Conservation (phyloP, 35 echinoderm and acorn worm genomes). For the Ptychodera flava region DNA sequence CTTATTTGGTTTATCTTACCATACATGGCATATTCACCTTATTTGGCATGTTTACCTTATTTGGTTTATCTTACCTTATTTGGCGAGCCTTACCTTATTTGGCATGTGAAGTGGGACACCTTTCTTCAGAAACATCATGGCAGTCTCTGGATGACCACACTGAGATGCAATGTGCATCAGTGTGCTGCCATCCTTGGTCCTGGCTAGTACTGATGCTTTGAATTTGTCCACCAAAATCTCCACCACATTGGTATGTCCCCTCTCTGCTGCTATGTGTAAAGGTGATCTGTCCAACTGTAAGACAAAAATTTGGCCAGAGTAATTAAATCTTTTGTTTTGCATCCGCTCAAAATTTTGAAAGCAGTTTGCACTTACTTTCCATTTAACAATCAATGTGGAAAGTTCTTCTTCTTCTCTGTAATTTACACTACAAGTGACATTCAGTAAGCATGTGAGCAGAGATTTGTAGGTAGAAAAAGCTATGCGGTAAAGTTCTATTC, state of each 20-base stretch:
- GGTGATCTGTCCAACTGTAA: conserved; percentile 89
- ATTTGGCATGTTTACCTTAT: background rate
- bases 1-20: background rate
- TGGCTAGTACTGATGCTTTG: conserved; percentile 84
- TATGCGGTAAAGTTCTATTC: too few species aligned
- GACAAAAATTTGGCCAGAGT: too few species aligned
- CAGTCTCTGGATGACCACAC: conserved; percentile 94
- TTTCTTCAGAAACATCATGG: conserved; percentile 93
- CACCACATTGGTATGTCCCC: conserved; percentile 73
- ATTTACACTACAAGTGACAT: too few species aligned
- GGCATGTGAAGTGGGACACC: conserved; percentile 99
- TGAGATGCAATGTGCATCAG: conserved; percentile 99
- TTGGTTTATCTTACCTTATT: background rate
- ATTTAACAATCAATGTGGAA: too few species aligned
- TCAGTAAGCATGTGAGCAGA: too few species aligned
- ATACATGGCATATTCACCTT: background rate
- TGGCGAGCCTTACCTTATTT: conserved; percentile 68
- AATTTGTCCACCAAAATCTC: conserved; percentile 93
- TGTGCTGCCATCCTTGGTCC: conserved; percentile 97
- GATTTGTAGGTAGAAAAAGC: too few species aligned
- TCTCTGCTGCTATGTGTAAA: conserved; percentile 92
- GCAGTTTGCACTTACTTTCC: too few species aligned
- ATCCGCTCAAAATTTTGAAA: too few species aligned
- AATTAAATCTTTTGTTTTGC: too few species aligned
- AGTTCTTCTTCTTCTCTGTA: too few species aligned